Evolutionary conservation across 2,888 invertebrate genomes (phyloP).

Genomic region (Andrena minutula): DNA sequence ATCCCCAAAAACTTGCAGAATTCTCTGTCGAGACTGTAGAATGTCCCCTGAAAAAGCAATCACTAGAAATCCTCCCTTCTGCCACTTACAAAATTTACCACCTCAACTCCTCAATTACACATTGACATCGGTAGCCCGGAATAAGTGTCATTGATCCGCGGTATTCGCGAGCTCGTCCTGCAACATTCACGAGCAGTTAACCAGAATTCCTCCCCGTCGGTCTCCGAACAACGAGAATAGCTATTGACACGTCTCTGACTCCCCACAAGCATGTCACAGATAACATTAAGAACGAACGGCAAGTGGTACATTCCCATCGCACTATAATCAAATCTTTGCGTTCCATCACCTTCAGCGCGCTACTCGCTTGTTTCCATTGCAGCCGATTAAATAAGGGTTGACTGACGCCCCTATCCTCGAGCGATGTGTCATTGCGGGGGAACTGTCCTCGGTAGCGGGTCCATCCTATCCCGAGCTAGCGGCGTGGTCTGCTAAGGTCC

Average conservation of each 20-base stretch:
- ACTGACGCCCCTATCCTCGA: background rate
- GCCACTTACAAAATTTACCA: too few species aligned
- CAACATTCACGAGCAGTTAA: slow-evolving; percentile 23
- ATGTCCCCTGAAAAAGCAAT: too few species aligned
- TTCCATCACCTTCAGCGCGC: background rate
- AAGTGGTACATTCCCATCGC: too few species aligned
- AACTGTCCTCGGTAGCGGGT: background rate
- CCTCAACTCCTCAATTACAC: slow-evolving; percentile 34
- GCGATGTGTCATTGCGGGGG: background rate
- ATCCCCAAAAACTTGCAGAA: too few species aligned
- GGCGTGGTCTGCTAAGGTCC: slow-evolving; percentile 35
- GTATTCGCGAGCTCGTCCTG: slow-evolving; percentile 1
- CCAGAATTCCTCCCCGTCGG: background rate
- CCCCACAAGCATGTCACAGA: background rate
- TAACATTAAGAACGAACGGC: too few species aligned
- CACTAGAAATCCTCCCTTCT: too few species aligned
- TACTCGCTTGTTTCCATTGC: background rate
- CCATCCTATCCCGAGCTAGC: slow-evolving; percentile 39
- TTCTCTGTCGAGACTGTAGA: too few species aligned
- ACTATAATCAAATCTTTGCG: too few species aligned
- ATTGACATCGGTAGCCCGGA: slow-evolving; percentile 1
- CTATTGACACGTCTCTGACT: slow-evolving; percentile 47
- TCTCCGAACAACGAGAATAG: slow-evolving; percentile 51
- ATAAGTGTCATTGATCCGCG: slow-evolving; percentile 36
- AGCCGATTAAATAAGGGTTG: background rate